These are phyloP conservation scores for Nephrotoma appendiculata DNA, from an alignment of 2,888 invertebrate genomes.

Conservation along the genomic window DNA sequence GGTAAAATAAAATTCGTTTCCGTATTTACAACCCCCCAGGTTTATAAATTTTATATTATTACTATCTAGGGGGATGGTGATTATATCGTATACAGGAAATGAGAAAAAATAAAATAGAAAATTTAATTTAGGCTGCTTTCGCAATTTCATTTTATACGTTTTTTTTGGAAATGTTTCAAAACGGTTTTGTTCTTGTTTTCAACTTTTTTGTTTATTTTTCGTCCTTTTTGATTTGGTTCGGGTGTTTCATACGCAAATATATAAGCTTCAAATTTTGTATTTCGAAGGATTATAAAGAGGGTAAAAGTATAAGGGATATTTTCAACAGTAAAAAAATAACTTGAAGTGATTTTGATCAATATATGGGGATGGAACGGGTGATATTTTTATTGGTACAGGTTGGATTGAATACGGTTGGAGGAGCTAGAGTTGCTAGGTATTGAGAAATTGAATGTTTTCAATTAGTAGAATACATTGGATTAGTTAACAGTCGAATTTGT, in stretches of 20 bases:
- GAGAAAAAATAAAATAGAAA: neutral
- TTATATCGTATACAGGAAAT: neutral
- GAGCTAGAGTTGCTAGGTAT: neutral
- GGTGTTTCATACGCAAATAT: neutral
- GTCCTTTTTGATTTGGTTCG: neutral
- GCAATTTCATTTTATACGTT: neutral
- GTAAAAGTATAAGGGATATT: neutral
- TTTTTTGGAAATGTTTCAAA: neutral
- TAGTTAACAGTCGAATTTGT: too few species aligned
- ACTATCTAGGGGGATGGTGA: neutral
- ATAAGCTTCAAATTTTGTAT: neutral
- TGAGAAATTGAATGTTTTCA: neutral
- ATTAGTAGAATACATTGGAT: too few species aligned
- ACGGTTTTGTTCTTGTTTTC: neutral
- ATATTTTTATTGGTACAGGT: neutral
- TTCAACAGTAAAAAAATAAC: neutral
- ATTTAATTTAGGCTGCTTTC: neutral
- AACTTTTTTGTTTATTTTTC: neutral
- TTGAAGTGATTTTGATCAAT: neutral
- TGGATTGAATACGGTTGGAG: neutral
- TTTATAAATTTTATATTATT: neutral
- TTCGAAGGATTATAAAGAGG: neutral
- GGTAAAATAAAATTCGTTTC: neutral
- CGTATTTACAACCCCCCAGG: neutral
- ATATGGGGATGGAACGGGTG: neutral